phyloP scores from a whole-genome alignment of 2,113 vertebrate species.

The Xyliphius kryptos region DNA sequence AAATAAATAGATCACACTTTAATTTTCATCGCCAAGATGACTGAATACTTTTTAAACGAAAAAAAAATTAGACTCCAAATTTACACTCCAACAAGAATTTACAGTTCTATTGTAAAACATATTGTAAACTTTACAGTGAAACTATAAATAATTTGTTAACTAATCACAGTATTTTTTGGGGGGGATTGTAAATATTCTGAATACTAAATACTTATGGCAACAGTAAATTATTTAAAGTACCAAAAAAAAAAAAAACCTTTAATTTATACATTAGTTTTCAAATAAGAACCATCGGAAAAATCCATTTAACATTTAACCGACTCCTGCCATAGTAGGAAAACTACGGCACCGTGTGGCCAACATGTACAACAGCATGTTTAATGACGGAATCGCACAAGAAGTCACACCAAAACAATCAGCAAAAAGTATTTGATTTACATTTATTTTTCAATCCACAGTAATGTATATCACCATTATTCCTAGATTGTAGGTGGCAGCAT shows the following conservation, averaged over 20 bases:
- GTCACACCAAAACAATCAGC: constrained; percentile 10
- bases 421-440: constrained; percentile 57
- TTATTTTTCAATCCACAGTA: constrained; percentile 66
- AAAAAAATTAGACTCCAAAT: too few relatives aligned
- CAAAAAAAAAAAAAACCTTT: neutral
- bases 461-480: constrained; percentile 69
- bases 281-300: neutral
- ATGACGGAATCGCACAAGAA: neutral
- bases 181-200: too few relatives aligned
- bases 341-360: constrained; percentile 17
- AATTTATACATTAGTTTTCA: neutral
- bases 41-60: too few relatives aligned
- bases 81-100: too few relatives aligned
- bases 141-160: too few relatives aligned
- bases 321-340: neutral
- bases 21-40: too few relatives aligned
- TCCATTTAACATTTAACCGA: neutral
- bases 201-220: too few relatives aligned
- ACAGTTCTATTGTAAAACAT: too few relatives aligned
- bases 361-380: neutral
- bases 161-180: too few relatives aligned
- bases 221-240: too few relatives aligned
- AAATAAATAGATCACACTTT: too few relatives aligned
- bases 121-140: too few relatives aligned
- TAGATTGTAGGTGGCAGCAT: constrained; percentile 69